Conservation (phyloP, 2,113 vertebrate genomes). For the Oreochromis tanganicae region DNA sequence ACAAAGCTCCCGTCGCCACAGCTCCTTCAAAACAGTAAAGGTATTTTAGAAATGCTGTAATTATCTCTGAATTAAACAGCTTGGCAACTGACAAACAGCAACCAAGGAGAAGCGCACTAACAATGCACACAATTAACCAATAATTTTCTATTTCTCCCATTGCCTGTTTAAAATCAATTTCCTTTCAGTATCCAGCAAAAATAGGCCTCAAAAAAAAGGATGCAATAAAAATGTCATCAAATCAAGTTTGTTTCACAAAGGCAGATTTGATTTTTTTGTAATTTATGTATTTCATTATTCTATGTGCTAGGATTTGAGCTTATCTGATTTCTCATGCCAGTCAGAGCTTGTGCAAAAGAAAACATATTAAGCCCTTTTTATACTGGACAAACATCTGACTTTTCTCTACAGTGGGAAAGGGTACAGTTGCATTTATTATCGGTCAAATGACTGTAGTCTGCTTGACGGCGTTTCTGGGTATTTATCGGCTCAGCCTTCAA, state of each 20-base stretch:
- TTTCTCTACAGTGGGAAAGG: not conserved
- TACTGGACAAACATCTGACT: not conserved
- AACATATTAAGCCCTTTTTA: conserved; percentile 11
- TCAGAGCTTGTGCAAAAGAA: conserved; percentile 12
- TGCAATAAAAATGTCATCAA: not conserved
- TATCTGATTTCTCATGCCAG: conserved; percentile 34
- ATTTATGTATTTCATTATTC: conserved; percentile 18
- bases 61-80: conserved; percentile 28
- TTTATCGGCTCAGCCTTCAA: not conserved
- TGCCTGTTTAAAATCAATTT: conserved; percentile 36
- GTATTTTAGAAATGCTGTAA: not conserved
- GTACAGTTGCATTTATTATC: not conserved
- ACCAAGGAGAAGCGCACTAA: conserved; percentile 8
- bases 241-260: not conserved
- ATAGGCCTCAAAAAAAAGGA: not conserved
- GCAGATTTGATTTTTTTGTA: conserved; percentile 9
- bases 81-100: conserved; percentile 10
- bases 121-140: conserved; percentile 24
- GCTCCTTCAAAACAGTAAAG: not conserved
- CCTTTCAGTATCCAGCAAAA: not conserved
- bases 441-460: not conserved
- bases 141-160: not conserved
- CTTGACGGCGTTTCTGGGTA: not conserved
- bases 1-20: not conserved
- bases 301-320: conserved; percentile 9